A percentile compares a stretch with the other conserved stretches of the same genome.
These are phyloP conservation scores for Cynopterus brachyotis DNA, from an alignment of 2,113 vertebrate genomes.

Conservation along the genomic window DNA sequence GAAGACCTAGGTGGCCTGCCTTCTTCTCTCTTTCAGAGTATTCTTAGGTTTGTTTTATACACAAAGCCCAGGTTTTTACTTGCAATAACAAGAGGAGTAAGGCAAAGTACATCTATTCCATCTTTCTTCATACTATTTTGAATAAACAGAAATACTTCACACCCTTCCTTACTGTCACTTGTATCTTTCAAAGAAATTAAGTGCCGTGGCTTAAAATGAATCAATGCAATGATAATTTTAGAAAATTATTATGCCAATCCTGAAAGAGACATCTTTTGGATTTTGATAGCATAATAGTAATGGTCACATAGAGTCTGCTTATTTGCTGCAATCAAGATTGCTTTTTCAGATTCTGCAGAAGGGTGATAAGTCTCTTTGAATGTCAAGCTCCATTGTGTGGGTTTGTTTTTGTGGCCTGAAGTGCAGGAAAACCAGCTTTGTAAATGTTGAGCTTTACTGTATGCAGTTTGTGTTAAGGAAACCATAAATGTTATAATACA, in stretches of 20 bases:
- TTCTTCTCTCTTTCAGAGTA: not conserved
- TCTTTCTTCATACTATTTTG: constrained; percentile 38
- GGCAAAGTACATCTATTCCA: not conserved
- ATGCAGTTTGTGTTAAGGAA: constrained; percentile 16
- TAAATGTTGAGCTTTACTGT: constrained; percentile 11
- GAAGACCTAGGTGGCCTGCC: not conserved
- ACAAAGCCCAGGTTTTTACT: not conserved
- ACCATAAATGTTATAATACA: not conserved
- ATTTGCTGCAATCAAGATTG: constrained; percentile 30
- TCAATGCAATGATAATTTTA: constrained; percentile 44
- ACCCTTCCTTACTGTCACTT: not conserved
- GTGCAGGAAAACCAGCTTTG: constrained; percentile 26
- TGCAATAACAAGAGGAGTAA: not conserved
- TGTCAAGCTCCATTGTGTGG: not conserved
- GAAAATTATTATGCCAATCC: constrained; percentile 32
- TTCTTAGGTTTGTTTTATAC: not conserved
- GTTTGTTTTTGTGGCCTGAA: constrained; percentile 48
- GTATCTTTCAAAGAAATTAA: constrained; percentile 46
- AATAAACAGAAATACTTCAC: constrained; percentile 30
- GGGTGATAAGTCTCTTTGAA: constrained; percentile 13
- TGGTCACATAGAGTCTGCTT: not conserved
- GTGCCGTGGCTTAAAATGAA: constrained; percentile 22
- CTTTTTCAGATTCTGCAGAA: constrained; percentile 8
- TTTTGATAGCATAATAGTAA: not conserved
- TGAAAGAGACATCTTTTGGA: constrained; percentile 45